A percentile compares a stretch with the other conserved stretches of the same genome.
Conservation (phyloP, 2,888 invertebrate genomes). For the Apamea sordens region DNA sequence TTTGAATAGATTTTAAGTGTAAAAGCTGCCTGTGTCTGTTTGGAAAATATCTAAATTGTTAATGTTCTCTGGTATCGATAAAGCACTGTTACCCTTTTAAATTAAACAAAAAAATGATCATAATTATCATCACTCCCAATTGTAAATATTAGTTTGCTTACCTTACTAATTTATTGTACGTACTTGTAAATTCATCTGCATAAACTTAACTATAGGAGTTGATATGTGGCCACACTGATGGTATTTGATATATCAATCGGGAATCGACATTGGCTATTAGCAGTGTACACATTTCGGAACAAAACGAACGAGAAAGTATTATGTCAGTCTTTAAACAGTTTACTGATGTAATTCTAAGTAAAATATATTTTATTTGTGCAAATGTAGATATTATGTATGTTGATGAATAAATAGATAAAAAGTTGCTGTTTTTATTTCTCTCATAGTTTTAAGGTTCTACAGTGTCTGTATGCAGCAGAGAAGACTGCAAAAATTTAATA, state of each 20-base stretch:
- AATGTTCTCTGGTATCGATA: constrained; percentile 64
- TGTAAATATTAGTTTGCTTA: constrained; percentile 89
- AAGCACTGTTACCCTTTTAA: constrained; percentile 63
- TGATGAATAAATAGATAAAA: constrained; percentile 90
- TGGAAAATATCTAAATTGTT: constrained; percentile 69
- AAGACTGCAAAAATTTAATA: background rate
- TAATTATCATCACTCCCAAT: constrained; percentile 67
- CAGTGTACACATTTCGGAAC: constrained; percentile 78
- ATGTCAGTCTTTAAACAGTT: constrained; percentile 82
- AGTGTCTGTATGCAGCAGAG: too few species aligned
- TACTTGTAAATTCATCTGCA: constrained; percentile 83
- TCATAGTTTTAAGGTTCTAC: background rate
- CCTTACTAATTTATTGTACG: constrained; percentile 83
- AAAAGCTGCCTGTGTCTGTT: constrained; percentile 62
- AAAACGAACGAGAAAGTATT: constrained; percentile 83
- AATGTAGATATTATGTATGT: constrained; percentile 91
- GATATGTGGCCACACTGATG: constrained; percentile 78
- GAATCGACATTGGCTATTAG: constrained; percentile 68
- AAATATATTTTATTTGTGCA: constrained; percentile 87
- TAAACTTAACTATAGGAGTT: constrained; percentile 79
- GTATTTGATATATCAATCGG: constrained; percentile 63
- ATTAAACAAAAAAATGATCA: constrained; percentile 52
- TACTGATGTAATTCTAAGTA: constrained; percentile 87
- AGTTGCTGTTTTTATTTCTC: constrained; percentile 67
- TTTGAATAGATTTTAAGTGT: constrained; percentile 15